Percentiles rank a stretch among this genome's conserved stretches.
Evolutionary conservation across 1,140 invertebrate species (phyloP).

Genomic region (Lepeophtheirus salmonis): DNA sequence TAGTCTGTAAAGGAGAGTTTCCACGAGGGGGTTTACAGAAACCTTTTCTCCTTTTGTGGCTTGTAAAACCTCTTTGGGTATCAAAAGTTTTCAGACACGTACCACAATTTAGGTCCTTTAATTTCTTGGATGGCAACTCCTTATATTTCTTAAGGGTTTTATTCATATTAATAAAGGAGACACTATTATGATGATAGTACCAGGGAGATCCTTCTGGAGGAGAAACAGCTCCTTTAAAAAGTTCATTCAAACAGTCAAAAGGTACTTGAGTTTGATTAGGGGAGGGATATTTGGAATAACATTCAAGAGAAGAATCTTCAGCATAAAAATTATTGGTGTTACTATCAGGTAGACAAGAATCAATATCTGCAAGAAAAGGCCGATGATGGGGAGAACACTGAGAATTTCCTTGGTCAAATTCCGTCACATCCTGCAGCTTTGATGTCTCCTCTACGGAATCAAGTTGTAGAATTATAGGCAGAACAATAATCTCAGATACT

Average conservation of each 20-base stretch:
- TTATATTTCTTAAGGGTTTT: background rate
- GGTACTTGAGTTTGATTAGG: background rate
- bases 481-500: no score
- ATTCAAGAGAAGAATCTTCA: no score
- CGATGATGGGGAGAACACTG: no score
- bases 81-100: conserved; percentile 1
- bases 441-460: no score
- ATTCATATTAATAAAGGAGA: background rate
- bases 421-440: no score
- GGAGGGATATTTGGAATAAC: background rate
- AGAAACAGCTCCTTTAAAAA: background rate
- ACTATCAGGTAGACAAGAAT: no score
- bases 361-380: no score
- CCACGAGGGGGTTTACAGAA: background rate
- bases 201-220: background rate
- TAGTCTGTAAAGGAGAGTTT: background rate
- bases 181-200: background rate
- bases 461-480: no score
- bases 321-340: no score
- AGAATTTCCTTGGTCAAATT: no score
- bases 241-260: background rate
- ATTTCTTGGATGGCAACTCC: background rate
- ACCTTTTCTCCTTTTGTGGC: background rate
- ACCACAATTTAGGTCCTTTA: background rate
- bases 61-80: background rate